These are phyloP conservation scores for Saimiri boliviensis DNA, from an alignment of 2,113 vertebrate genomes.

Conservation along the genomic window DNA sequence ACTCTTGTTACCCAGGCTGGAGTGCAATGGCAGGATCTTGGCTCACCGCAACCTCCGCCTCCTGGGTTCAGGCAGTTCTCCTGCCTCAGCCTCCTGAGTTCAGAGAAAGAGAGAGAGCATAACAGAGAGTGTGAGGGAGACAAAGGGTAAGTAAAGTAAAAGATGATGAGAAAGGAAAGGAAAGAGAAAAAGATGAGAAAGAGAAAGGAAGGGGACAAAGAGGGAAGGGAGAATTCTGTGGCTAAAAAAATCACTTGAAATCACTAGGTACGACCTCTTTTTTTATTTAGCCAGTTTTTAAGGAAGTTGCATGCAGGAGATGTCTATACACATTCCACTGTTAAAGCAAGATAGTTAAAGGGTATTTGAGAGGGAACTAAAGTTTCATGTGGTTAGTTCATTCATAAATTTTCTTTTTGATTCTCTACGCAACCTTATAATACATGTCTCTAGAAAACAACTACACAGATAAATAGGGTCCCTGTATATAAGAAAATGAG, in stretches of 20 bases:
- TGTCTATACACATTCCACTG: background rate
- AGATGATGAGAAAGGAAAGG: too few relatives aligned
- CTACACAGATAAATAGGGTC: background rate
- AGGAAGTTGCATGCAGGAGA: background rate
- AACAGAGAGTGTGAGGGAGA: background rate
- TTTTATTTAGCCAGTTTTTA: background rate
- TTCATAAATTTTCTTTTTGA: background rate
- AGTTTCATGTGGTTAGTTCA: background rate
- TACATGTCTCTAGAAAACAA: background rate
- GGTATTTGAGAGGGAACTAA: background rate
- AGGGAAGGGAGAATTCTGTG: background rate
- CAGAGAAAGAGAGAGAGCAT: background rate
- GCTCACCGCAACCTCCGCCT: too few relatives aligned
- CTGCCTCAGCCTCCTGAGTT: too few relatives aligned
- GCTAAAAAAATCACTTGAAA: background rate
- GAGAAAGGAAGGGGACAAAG: background rate
- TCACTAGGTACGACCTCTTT: background rate
- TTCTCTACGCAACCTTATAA: background rate
- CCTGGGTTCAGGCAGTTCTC: too few relatives aligned
- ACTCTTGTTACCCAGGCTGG: too few relatives aligned
- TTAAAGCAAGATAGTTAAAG: background rate
- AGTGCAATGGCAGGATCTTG: too few relatives aligned
- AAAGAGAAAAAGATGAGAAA: too few relatives aligned
- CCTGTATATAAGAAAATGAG: background rate
- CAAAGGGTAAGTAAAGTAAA: background rate